A percentile compares a stretch with the other conserved stretches of the same genome.
Conservation (phyloP, 2,888 invertebrate species). For the Clepsis dumicolana region DNA sequence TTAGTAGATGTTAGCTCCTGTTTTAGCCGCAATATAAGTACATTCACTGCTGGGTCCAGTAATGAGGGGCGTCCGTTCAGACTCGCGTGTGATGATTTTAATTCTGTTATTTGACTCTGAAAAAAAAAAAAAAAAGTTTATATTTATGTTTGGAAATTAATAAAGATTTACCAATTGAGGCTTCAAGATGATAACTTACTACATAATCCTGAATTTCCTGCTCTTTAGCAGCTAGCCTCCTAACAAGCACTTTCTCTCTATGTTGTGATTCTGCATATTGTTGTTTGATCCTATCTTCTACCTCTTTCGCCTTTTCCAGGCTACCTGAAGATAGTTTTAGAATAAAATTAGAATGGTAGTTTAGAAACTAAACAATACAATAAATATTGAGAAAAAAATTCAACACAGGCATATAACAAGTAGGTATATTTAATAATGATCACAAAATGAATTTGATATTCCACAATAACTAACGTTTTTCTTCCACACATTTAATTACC, state of each 20-base stretch:
- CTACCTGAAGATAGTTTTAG: constrained; percentile 85
- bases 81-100: constrained; percentile 95
- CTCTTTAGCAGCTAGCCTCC: constrained; percentile 97
- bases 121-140: constrained; percentile 45
- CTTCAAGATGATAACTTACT: constrained; percentile 85
- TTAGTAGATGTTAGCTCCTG: constrained; percentile 96
- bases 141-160: not conserved
- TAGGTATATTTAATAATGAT: no score
- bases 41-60: constrained; percentile 98
- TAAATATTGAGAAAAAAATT: not conserved
- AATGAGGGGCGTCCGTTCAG: constrained; percentile 90
- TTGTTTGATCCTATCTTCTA: constrained; percentile 92
- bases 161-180: not conserved
- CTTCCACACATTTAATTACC: not conserved
- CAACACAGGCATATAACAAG: not conserved
- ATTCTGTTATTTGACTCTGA: constrained; percentile 97
- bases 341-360: constrained; percentile 45
- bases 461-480: not conserved
- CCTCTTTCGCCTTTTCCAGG: constrained; percentile 90
- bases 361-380: constrained; percentile 39
- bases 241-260: constrained; percentile 96
- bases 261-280: constrained; percentile 95
- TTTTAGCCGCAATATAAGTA: constrained; percentile 95
- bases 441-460: not conserved
- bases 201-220: constrained; percentile 98